Conservation (phyloP, 2,888 invertebrate species). For the Dasysyrphus albostriatus region DNA sequence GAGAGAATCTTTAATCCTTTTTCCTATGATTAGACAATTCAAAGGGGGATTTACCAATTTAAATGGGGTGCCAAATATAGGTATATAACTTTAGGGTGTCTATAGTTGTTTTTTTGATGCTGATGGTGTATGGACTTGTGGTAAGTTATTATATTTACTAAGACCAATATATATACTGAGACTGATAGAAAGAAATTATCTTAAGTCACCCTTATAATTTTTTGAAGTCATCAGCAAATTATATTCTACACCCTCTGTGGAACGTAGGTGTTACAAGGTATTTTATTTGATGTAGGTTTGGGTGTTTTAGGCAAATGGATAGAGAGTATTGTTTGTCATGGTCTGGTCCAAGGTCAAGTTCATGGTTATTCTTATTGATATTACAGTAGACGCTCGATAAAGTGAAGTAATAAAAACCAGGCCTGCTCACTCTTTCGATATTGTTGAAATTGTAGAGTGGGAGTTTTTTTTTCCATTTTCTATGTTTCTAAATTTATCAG, state of each 20-base stretch:
- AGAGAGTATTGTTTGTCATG: constrained; percentile 9
- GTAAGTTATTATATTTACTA: constrained; percentile 40
- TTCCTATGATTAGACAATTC: constrained; percentile 38
- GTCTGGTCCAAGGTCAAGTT: constrained; percentile 61
- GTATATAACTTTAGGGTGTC: background rate
- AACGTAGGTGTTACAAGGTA: constrained; percentile 53
- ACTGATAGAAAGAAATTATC: constrained; percentile 13
- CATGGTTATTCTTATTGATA: constrained; percentile 46
- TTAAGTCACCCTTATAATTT: constrained; percentile 56
- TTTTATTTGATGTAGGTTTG: constrained; percentile 36
- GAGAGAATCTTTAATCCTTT: constrained; percentile 49
- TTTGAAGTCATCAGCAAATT: constrained; percentile 15
- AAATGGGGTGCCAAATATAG: constrained; percentile 53
- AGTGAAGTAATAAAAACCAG: no score
- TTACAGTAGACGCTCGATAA: no score
- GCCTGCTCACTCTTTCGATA: no score
- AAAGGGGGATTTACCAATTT: constrained; percentile 37
- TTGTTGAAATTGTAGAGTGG: no score
- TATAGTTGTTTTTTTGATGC: constrained; percentile 8
- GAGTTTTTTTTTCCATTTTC: no score
- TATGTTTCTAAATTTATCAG: no score
- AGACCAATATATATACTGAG: background rate
- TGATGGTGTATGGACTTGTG: constrained; percentile 32
- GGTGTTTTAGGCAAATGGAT: background rate
- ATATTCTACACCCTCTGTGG: background rate